Evolutionary conservation across 2,888 invertebrate species (phyloP), one percentile per base, ranked within the genome.

Genomic region (Leucoptera coffeella): DNA sequence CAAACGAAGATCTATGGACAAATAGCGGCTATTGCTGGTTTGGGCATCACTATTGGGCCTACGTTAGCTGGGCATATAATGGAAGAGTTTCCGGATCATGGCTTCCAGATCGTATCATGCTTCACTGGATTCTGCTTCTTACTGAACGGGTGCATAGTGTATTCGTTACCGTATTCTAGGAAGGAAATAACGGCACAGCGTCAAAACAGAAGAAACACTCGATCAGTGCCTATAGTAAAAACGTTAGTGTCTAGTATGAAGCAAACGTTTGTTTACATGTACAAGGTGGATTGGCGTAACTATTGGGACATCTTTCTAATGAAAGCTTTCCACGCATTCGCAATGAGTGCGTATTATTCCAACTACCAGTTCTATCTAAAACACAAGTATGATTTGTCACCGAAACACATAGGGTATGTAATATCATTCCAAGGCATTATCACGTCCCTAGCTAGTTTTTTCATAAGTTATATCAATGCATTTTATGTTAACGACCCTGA

Each of bases 1-100:
- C 79, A 78, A 35, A 61, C 76, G 2, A 54, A 54, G 25, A 74
- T 77, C 31, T 77, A 78, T 50, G 82, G 82, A n/a, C 72, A 69
- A 41, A 77, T 82, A 48, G 76, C 77, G 36, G 79, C 83, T 3
- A 74, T 78, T 30, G 78, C n/a, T n/a, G n/a, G n/a, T n/a, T n/a
- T n/a, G n/a, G n/a, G n/a, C n/a, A n/a, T n/a, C n/a, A n/a, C n/a
- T 11, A 30, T 83, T 13, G 85, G 84, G 1, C 85, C 85, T 5
- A 47, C 78, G 4, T 60, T 84, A 27, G 82, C 82, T 8, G 84
- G 84, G 1, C 79, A 82, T 42, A 45, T 82, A 27, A 59, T 61
- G 5, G 79, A 80, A 45, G 57, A 59, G 31, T 32, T 52, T 34
- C 62, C 64, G 2, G 43, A 47, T 17, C 44, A 71, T 50, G 80